phyloP scores from a whole-genome alignment of 1,140 invertebrate species.

The Scylla paramamosain region DNA sequence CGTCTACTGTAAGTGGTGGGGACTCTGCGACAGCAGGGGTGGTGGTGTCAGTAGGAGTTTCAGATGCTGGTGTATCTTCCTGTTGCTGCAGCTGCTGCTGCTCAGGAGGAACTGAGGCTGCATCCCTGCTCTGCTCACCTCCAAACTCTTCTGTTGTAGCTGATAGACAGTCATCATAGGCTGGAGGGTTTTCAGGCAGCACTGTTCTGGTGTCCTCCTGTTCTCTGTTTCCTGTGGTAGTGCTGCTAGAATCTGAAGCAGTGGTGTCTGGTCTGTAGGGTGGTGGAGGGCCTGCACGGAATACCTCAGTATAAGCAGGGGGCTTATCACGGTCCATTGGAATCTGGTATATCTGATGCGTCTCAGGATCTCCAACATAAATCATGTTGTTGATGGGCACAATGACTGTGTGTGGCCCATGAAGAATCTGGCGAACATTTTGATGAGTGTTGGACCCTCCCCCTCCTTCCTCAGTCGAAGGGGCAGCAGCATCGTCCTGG shows the following conservation, averaged over 20 bases:
- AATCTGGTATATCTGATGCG: conserved; percentile 63
- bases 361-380: conserved; percentile 67
- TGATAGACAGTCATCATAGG: conserved; percentile 63
- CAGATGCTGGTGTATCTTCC: neutral
- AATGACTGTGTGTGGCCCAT: conserved; percentile 57
- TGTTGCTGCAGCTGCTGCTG: neutral
- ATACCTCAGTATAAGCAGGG: conserved; percentile 61
- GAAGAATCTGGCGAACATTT: neutral
- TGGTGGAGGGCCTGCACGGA: conserved; percentile 53
- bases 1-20: neutral
- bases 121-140: neutral
- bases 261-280: conserved; percentile 46
- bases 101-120: neutral
- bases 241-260: neutral
- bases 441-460: neutral
- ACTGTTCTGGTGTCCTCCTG: neutral
- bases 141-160: neutral
- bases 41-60: neutral
- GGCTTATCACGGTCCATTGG: conserved; percentile 65
- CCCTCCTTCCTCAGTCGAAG: neutral
- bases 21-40: neutral
- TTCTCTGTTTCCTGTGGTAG: neutral
- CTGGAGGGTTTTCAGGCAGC: conserved; percentile 61
- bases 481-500: conserved; percentile 39
- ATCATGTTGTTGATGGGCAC: conserved; percentile 70